Base-by-base conservation (phyloP, 1,140 invertebrate genomes). In the Polypedilum pembai region DNA sequence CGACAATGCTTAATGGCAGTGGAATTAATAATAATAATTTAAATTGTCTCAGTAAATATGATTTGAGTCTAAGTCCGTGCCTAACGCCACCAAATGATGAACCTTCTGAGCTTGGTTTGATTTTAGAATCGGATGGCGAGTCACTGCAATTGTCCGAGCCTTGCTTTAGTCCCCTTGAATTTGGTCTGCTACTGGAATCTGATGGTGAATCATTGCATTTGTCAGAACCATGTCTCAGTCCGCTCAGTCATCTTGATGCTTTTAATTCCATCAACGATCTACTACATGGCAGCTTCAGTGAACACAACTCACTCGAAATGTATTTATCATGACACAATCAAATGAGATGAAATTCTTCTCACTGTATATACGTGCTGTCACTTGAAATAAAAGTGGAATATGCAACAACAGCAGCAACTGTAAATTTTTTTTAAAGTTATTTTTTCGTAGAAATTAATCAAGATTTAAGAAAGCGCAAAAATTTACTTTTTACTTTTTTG, bases 121-220 rank as follows among this genome's bases (percentile, higher is more conserved):
- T 86, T 0, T 76, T 87, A 40, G 86, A 87, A 63, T 85, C 85
- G 4, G 86, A 87, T 75, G 85, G 84, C 1, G 85, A 86, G 73
- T 85, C 85, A 12, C 76, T 86, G n/a, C 82, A 83, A 75, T 77
- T 84, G 8, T 83, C 81, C 3, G 83, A 83, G 75, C 79, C 74
- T 15, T 82, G 81, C 18, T 73, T 80, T 8, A 80, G 78, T 76
- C 77, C 79, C 20, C 41, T 82, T 15, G 81, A 82, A 41, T 75
- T 82, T 0, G 82, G 80, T 63, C 73, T 82, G 1, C 73, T 82
- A 63, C 66, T 82, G 20, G 81, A 82, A 40, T 78, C 80, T 5
- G 74, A 76, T 20, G 74, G 76, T 18, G 79, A 80, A 74, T 79
- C 80, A 33, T 78, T 82, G 73, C 80, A 80, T 73, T 78, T 82